These are phyloP conservation scores for Fissipunctia ypsillon DNA, from an alignment of 2,888 invertebrate genomes.

Conservation along the genomic window DNA sequence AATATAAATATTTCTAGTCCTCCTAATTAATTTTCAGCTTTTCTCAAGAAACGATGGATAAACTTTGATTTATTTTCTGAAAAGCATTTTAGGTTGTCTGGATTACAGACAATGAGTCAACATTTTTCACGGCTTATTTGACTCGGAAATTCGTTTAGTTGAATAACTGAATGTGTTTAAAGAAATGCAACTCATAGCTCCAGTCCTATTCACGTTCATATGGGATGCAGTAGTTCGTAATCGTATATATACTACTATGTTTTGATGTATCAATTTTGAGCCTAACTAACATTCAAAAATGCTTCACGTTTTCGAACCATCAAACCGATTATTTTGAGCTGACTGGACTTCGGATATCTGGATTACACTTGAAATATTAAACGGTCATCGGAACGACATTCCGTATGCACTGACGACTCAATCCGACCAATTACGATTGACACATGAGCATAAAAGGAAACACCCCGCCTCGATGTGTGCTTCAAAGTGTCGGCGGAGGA, in stretches of 20 bases:
- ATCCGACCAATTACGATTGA: slow-evolving; percentile 70
- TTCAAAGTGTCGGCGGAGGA: slow-evolving; percentile 62
- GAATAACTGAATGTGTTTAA: not conserved
- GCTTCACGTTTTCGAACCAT: slow-evolving; percentile 31
- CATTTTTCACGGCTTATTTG: not conserved
- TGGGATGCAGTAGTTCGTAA: not conserved
- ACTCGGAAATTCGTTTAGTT: not conserved
- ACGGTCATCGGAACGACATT: slow-evolving; percentile 71
- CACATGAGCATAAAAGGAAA: slow-evolving; percentile 65
- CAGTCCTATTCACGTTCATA: not conserved
- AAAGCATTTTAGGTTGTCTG: not conserved
- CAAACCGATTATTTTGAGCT: slow-evolving; percentile 42
- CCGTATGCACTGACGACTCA: slow-evolving; percentile 63
- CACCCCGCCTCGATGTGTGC: slow-evolving; percentile 52
- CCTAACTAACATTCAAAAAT: not conserved
- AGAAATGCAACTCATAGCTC: not conserved
- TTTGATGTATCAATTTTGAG: not conserved
- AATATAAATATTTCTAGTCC: slow-evolving; percentile 42
- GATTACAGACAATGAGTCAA: not conserved
- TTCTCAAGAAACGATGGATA: slow-evolving; percentile 15
- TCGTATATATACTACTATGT: no score
- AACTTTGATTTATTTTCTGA: slow-evolving; percentile 4
- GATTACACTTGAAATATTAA: slow-evolving; percentile 75
- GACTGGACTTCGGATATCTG: slow-evolving; percentile 56
- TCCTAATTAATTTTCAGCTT: slow-evolving; percentile 32